Evolutionary conservation across 2,888 invertebrate genomes (phyloP).

Genomic region (Macrophya annulata): DNA sequence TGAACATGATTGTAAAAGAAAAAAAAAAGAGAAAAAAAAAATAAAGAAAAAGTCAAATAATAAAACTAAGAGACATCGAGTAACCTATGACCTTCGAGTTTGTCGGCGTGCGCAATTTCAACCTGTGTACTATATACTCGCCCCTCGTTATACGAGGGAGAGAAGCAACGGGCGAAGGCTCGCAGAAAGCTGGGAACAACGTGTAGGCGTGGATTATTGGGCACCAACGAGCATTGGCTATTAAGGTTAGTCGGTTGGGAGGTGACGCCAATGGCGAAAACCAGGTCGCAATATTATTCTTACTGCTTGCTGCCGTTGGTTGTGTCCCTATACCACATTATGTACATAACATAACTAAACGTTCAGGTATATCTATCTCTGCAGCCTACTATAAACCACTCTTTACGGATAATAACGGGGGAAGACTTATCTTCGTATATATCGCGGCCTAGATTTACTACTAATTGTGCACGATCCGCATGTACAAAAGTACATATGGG

Average conservation of each 20-base stretch:
- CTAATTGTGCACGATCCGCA: not conserved
- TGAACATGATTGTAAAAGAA: conserved; percentile 13
- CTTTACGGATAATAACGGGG: conserved; percentile 25
- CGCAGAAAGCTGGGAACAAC: conserved; percentile 36
- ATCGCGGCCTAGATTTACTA: conserved; percentile 40
- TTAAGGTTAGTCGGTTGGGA: conserved; percentile 70
- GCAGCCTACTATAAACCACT: not conserved
- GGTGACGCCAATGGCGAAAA: conserved; percentile 70
- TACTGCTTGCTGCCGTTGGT: conserved; percentile 57
- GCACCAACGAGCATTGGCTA: conserved; percentile 60
- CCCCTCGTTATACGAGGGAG: conserved; percentile 30
- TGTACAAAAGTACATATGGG: not conserved
- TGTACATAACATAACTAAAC: conserved; percentile 32
- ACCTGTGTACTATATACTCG: conserved; percentile 3
- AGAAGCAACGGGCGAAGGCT: not conserved
- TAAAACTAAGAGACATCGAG: not conserved
- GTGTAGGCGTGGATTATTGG: conserved; percentile 55
- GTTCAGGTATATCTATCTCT: not conserved
- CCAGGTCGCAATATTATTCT: conserved; percentile 71
- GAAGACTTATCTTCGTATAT: not conserved
- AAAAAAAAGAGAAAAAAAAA: conserved; percentile 3
- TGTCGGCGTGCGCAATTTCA: conserved; percentile 29
- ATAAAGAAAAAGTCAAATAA: too few relatives aligned
- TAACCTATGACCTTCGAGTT: conserved; percentile 32
- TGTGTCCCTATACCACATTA: conserved; percentile 18